Conservation (phyloP, 2,888 invertebrate genomes). For the Agrotis exclamationis region DNA sequence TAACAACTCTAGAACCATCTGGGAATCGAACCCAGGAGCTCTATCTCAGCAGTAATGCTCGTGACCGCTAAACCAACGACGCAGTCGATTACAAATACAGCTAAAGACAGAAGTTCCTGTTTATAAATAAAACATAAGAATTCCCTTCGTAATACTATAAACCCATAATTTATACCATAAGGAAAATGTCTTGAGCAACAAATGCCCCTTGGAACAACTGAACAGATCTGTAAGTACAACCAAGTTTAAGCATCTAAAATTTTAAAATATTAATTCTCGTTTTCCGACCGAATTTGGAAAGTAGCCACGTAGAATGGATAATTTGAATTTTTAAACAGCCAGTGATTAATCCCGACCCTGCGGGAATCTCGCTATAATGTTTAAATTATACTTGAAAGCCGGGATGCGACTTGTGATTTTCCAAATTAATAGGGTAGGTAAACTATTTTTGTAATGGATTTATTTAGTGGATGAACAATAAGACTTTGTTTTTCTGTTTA, state of each 20-base stretch:
- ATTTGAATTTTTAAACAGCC: constrained; percentile 85
- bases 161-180: constrained; percentile 33
- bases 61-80: no score
- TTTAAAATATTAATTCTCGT: constrained; percentile 80
- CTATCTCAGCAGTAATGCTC: no score
- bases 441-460: constrained; percentile 62
- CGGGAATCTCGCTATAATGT: constrained; percentile 68
- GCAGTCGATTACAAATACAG: background rate
- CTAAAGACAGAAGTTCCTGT: background rate
- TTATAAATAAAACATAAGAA: constrained; percentile 37
- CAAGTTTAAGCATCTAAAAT: constrained; percentile 56
- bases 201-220: constrained; percentile 19
- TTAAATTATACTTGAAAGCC: constrained; percentile 65
- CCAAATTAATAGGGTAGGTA: constrained; percentile 63
- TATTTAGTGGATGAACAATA: constrained; percentile 29
- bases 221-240: constrained; percentile 50
- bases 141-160: constrained; percentile 21
- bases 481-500: constrained; percentile 24
- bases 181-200: constrained; percentile 26
- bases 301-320: constrained; percentile 78
- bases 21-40: no score
- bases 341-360: constrained; percentile 77
- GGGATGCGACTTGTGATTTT: constrained; percentile 68
- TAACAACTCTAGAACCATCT: no score
- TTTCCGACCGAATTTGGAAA: constrained; percentile 75